Conservation (phyloP, 2,113 vertebrate genomes). For the Hippocampus guttulatus region DNA sequence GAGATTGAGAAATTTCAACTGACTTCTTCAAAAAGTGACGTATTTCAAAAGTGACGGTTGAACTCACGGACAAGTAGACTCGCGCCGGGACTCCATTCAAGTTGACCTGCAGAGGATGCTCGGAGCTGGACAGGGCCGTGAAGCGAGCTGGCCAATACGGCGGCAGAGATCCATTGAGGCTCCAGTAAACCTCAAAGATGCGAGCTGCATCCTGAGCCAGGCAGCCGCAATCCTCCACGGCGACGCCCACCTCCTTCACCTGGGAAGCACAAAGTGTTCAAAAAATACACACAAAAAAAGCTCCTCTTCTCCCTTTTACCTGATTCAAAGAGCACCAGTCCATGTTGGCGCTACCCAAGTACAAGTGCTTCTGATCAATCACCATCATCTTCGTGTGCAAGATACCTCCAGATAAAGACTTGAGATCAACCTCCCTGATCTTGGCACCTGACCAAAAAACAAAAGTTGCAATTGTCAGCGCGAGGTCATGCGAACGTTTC, state of each 20-base stretch:
- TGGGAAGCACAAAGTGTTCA: constrained; percentile 15
- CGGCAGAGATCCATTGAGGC: constrained; percentile 63
- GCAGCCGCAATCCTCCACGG: constrained; percentile 76
- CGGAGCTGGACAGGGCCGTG: constrained; percentile 68
- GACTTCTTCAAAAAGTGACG: background rate
- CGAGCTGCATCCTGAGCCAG: constrained; percentile 70
- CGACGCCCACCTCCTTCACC: constrained; percentile 78
- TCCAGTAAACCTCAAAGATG: constrained; percentile 73
- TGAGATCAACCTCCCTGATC: constrained; percentile 66
- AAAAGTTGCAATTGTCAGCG: background rate
- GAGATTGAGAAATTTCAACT: background rate
- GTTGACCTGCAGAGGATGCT: constrained; percentile 66
- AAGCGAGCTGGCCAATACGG: constrained; percentile 67
- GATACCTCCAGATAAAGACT: constrained; percentile 70
- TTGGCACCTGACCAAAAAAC: constrained; percentile 63
- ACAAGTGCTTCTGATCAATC: constrained; percentile 74
- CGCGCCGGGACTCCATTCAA: constrained; percentile 72
- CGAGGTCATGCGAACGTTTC: background rate
- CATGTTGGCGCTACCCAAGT: constrained; percentile 81
- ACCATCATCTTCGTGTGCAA: constrained; percentile 79
- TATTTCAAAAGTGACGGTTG: background rate
- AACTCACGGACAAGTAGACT: constrained; percentile 78
- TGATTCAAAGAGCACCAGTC: constrained; percentile 80
- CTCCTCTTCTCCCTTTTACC: constrained; percentile 44
- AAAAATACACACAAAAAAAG: too few relatives aligned